Percentiles rank a stretch among this genome's conserved stretches.
Evolutionary conservation across 2,888 invertebrate genomes (phyloP).

Genomic region (Germaria angustata): DNA sequence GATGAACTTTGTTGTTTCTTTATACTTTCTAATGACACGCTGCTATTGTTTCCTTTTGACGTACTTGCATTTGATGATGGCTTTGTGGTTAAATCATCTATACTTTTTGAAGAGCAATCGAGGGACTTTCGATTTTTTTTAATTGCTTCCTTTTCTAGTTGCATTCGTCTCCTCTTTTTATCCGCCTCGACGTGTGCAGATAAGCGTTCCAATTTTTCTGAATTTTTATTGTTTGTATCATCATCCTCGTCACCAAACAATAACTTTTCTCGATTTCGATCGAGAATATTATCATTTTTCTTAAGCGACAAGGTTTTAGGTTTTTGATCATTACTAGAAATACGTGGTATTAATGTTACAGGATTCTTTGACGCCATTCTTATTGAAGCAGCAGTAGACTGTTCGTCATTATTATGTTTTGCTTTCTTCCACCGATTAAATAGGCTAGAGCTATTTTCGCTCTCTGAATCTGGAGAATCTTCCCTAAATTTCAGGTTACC

Average conservation of each 20-base stretch:
- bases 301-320: not conserved
- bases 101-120: not conserved
- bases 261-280: slow-evolving; percentile 79
- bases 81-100: not conserved
- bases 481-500: slow-evolving; percentile 81
- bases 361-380: slow-evolving; percentile 20
- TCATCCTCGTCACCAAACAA: slow-evolving; percentile 81
- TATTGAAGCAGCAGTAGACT: slow-evolving; percentile 20
- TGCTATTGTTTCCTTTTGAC: not conserved
- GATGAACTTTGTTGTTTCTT: slow-evolving; percentile 71
- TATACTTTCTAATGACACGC: not conserved
- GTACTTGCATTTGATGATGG: not conserved
- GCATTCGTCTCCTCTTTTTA: slow-evolving; percentile 69
- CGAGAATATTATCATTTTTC: slow-evolving; percentile 62
- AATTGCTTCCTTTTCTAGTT: slow-evolving; percentile 70
- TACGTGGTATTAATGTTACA: too few species aligned
- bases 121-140: slow-evolving; percentile 41
- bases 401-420: slow-evolving; percentile 40
- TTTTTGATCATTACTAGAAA: not conserved
- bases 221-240: slow-evolving; percentile 72
- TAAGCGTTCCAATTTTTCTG: slow-evolving; percentile 78
- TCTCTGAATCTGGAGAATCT: slow-evolving; percentile 39
- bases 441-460: slow-evolving; percentile 69
- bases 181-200: slow-evolving; percentile 77
- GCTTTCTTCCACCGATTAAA: slow-evolving; percentile 77